Evolutionary conservation across 2,113 vertebrate genomes (phyloP), one percentile per base, ranked within the genome.

Genomic region (Pollachius pollachius): DNA sequence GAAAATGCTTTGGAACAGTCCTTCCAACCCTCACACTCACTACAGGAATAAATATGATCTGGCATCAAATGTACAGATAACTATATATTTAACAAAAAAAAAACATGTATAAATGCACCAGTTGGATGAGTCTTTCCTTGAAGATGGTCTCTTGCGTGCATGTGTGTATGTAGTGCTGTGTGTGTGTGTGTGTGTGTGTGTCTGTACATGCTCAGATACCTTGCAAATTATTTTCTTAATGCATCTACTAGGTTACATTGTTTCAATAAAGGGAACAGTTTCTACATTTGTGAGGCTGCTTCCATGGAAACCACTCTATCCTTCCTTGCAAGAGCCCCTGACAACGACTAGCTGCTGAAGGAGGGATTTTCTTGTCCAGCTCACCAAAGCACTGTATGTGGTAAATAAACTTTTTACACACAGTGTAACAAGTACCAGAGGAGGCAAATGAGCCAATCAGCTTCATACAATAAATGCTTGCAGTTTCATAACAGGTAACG

Each of bases 11-110:
- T 86, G 80, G 81, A 89, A 86, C 76, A 73, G 68, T 71, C 83
- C 78, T 75, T 65, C 67, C 61, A 62, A 81, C 71, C 30, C 71
- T 71, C 52, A 74, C 72, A 81, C 70, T 68, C 76, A 90, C 72
- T 76, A 89, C 78, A 81, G 69, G 77, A 89, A 90, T 89, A 88
- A 84, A 90, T 90, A 88, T 77, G 70, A 84, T 85, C 80, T 89
- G 85, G 66, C 84, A 86, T 87, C 85, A 81, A 87, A 88, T 90
- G 85, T 86, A 90, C 82, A 90, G 65, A 64, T 75, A 83, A 85
- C 79, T 81, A 78, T 76, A 83, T 74, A 62, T 82, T 67, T 57
- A 74, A 79, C 75, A 81, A 76, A 84, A 81, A 48, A 13, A 48
- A 48, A 48, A 84, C 69, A 77, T 76, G 77, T 64, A 83, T 75